A percentile compares a stretch with the other conserved stretches of the same genome.
phyloP scores from a whole-genome alignment of 2,888 invertebrate genomes.

The Neoscelio sp. region DNA sequence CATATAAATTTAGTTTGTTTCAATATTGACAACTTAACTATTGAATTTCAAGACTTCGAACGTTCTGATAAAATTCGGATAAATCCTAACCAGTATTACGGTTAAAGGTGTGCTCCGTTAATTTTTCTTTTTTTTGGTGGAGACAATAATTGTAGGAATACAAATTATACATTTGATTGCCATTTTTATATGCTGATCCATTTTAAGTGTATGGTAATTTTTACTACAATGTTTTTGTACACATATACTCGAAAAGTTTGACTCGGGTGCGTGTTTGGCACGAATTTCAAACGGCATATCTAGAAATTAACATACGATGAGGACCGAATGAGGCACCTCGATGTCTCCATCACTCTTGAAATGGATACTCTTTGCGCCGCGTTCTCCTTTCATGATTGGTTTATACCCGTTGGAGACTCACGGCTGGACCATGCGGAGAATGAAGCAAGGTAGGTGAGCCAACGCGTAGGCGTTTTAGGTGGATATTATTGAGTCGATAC shows the following conservation, averaged over 20 bases:
- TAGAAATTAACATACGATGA: slow-evolving; percentile 79
- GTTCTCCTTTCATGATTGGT: slow-evolving; percentile 80
- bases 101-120: too few species aligned
- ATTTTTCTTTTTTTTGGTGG: too few species aligned
- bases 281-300: slow-evolving; percentile 56
- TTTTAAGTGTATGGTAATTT: not conserved
- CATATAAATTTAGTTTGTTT: too few species aligned
- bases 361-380: slow-evolving; percentile 79
- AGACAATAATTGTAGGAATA: too few species aligned
- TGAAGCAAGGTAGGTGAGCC: slow-evolving; percentile 66
- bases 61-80: too few species aligned
- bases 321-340: slow-evolving; percentile 78
- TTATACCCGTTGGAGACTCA: slow-evolving; percentile 78
- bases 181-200: too few species aligned
- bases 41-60: too few species aligned
- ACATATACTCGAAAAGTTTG: too few species aligned
- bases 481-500: slow-evolving; percentile 75
- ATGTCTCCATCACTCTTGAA: slow-evolving; percentile 82
- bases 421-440: slow-evolving; percentile 72
- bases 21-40: too few species aligned
- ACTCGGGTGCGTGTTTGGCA: not conserved
- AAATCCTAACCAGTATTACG: too few species aligned
- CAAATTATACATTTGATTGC: too few species aligned
- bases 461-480: slow-evolving; percentile 76
- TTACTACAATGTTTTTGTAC: too few species aligned